Percentiles rank a stretch among this genome's conserved stretches.
phyloP scores from a whole-genome alignment of 35 echinoderm and acorn worm genomes.

The Lytechinus pictus region DNA sequence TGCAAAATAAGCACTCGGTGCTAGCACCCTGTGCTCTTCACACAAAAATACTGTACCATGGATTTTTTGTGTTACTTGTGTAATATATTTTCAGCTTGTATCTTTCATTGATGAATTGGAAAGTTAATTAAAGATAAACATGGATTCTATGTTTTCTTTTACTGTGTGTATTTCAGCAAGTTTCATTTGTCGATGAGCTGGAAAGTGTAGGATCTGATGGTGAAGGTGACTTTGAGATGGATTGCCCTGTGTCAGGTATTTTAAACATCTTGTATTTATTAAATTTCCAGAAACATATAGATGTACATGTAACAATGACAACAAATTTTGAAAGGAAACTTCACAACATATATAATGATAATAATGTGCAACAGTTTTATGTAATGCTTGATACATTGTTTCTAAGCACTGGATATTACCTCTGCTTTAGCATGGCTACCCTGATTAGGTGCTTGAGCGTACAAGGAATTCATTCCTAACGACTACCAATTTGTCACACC shows the following conservation, averaged over 20 bases:
- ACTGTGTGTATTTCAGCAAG: constrained; percentile 15
- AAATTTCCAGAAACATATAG: too few species aligned
- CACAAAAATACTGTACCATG: too few species aligned
- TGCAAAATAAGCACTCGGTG: too few species aligned
- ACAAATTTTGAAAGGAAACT: not conserved
- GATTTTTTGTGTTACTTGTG: too few species aligned
- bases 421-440: too few species aligned
- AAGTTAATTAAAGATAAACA: not conserved
- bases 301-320: not conserved
- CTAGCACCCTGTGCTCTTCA: too few species aligned
- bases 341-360: not conserved
- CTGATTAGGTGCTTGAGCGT: too few species aligned
- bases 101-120: not conserved
- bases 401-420: too few species aligned
- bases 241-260: not conserved
- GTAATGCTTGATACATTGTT: too few species aligned
- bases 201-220: constrained; percentile 4
- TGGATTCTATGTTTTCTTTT: not conserved
- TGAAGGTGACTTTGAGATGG: not conserved
- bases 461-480: too few species aligned
- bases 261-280: not conserved
- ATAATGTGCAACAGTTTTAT: not conserved
- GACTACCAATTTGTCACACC: too few species aligned
- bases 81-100: too few species aligned
- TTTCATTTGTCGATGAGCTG: constrained; percentile 9